Percentiles rank a stretch among this genome's conserved stretches.
Conservation (phyloP, 2,888 invertebrate genomes). For the Watsonalla binaria region DNA sequence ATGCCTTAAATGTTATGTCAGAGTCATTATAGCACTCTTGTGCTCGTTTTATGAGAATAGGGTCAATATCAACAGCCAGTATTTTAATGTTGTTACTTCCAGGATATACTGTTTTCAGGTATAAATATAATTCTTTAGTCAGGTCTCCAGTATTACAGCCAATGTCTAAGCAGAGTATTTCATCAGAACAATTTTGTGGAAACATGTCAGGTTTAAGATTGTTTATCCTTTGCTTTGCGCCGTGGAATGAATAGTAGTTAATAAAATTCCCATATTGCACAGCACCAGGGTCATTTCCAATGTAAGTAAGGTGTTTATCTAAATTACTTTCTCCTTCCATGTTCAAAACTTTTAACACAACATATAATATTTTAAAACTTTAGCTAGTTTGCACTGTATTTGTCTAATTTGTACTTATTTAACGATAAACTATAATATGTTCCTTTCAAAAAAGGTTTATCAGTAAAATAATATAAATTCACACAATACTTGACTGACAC, state of each 20-base stretch:
- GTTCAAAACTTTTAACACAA: background rate
- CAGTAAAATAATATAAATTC: too few species aligned
- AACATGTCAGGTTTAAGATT: conserved; percentile 73
- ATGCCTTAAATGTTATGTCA: conserved; percentile 75
- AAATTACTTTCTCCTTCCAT: conserved; percentile 22
- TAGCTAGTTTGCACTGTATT: too few species aligned
- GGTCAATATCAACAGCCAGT: conserved; percentile 88
- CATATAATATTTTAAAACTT: too few species aligned
- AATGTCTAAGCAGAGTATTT: conserved; percentile 81
- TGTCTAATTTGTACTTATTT: too few species aligned
- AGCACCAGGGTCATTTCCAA: conserved; percentile 84
- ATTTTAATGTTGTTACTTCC: conserved; percentile 56
- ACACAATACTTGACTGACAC: too few species aligned
- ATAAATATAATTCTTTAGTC: conserved; percentile 78
- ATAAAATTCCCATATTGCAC: conserved; percentile 90
- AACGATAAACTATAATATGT: too few species aligned
- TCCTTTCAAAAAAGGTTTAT: too few species aligned
- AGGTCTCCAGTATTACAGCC: conserved; percentile 90
- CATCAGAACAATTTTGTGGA: conserved; percentile 26
- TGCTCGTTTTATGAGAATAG: conserved; percentile 83
- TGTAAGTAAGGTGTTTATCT: conserved; percentile 34
- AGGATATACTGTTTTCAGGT: conserved; percentile 62
- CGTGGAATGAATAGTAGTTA: conserved; percentile 91
- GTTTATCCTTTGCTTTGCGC: conserved; percentile 81
- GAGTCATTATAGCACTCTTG: conserved; percentile 62